Evolutionary conservation across 2,888 invertebrate species (phyloP).

Genomic region (Lithophane socia): DNA sequence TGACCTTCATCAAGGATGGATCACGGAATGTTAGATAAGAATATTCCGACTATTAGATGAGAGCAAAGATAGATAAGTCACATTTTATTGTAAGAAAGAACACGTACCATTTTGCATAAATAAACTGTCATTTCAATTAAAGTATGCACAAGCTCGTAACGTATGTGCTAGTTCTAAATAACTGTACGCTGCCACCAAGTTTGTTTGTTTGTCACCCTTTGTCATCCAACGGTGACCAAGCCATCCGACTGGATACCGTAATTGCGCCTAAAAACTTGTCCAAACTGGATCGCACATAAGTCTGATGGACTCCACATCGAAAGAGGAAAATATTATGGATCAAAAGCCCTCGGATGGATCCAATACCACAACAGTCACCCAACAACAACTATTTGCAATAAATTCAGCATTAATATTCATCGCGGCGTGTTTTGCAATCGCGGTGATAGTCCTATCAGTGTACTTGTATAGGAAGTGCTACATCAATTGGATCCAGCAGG

Average conservation of each 20-base stretch:
- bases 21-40: background rate
- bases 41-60: background rate
- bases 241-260: background rate
- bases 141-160: background rate
- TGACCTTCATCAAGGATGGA: background rate
- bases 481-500: background rate
- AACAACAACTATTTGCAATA: background rate
- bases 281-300: background rate
- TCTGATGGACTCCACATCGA: background rate
- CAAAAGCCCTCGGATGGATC: background rate
- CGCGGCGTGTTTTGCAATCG: background rate
- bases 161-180: no score
- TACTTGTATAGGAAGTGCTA: slow-evolving; percentile 4
- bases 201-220: background rate
- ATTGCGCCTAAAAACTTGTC: background rate
- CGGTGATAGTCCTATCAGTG: background rate
- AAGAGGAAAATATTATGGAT: background rate
- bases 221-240: no score
- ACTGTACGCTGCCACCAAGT: background rate
- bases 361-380: background rate
- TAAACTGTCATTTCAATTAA: background rate
- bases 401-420: background rate
- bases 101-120: background rate
- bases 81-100: background rate
- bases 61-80: background rate